Evolutionary conservation across 2,888 invertebrate species (phyloP).

Genomic region (Taphrorychus bicolor): DNA sequence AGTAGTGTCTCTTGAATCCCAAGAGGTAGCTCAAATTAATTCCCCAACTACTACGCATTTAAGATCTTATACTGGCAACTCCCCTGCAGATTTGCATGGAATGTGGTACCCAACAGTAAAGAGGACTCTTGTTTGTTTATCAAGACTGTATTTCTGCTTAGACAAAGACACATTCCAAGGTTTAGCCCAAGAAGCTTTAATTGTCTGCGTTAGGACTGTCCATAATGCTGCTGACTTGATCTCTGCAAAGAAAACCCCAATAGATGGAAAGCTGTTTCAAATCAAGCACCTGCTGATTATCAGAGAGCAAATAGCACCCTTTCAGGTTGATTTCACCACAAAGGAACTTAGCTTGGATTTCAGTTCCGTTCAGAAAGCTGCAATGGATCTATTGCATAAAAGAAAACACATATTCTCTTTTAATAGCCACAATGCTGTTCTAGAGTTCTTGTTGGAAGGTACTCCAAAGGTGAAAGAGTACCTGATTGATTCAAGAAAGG

Average conservation of each 20-base stretch:
- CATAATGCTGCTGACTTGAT: slow-evolving; percentile 83
- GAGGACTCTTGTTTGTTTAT: slow-evolving; percentile 91
- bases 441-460: slow-evolving; percentile 92
- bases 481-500: slow-evolving; percentile 92
- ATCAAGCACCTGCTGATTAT: slow-evolving; percentile 97
- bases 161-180: slow-evolving; percentile 95
- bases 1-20: slow-evolving; percentile 72
- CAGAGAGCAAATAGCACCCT: slow-evolving; percentile 97
- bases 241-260: slow-evolving; percentile 70
- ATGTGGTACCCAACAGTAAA: slow-evolving; percentile 99
- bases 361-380: slow-evolving; percentile 88
- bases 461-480: slow-evolving; percentile 94
- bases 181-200: slow-evolving; percentile 93
- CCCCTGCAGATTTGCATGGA: slow-evolving; percentile 88
- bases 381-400: slow-evolving; percentile 77
- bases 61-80: slow-evolving; percentile 61
- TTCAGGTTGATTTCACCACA: slow-evolving; percentile 87
- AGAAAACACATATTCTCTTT: slow-evolving; percentile 81
- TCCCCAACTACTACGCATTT: slow-evolving; percentile 57
- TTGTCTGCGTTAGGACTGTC: slow-evolving; percentile 90
- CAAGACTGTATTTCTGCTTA: slow-evolving; percentile 90
- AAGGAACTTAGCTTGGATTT: slow-evolving; percentile 95
- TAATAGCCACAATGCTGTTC: slow-evolving; percentile 86
- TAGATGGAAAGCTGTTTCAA: slow-evolving; percentile 97
- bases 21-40: slow-evolving; percentile 74